Evolutionary conservation across 1,140 invertebrate genomes (phyloP), one percentile per base, ranked within the genome.

Genomic region (Ladona fulva): DNA sequence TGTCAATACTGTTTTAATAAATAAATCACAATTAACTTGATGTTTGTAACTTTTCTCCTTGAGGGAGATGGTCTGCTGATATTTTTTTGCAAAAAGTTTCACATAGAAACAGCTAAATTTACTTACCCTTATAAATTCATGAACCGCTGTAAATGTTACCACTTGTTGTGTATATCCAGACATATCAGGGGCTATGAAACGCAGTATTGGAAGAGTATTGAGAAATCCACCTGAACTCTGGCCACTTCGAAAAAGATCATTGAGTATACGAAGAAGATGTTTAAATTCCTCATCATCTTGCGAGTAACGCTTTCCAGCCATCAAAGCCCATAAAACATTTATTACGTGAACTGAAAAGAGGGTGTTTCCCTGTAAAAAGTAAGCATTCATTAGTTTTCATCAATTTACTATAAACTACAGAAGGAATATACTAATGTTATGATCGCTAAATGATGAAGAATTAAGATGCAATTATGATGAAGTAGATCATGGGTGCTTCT

Each of bases 321-420:
- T 77, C 66, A 83, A 24, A n/a, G 76, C 25, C 82, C 82, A 83
- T 11, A 83, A 42, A 37, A 80, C 78, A 77, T 83, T 83, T 25
- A 83, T 25, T 1, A 80, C 52, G 8, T 80, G 76, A 24, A 76
- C 19, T 74, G 24, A 52, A 37, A 78, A 78, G 22, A 76, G 74
- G 8, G 74, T 74, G 25, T 42, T 76, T 24, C 44, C 78, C 74
- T 78, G 74, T 16, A 66, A 66, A 6, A 66, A 66, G n/a, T 3
- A 66, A 66, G 52, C 3, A 66, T 3, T 19, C 14, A 52, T 66
- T 5, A 37, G 29, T 37, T 37, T 8, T 37, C 8, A 37, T 37
- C 8, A 8, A 37, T 37, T 1, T 37, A 37, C 8, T 37, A 1
- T 8, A 37, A 37, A 37, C 29, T 37, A 8, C 29, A 37, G 29